Conservation (phyloP, 1,140 invertebrate genomes). For the Oryzaephilus surinamensis region DNA sequence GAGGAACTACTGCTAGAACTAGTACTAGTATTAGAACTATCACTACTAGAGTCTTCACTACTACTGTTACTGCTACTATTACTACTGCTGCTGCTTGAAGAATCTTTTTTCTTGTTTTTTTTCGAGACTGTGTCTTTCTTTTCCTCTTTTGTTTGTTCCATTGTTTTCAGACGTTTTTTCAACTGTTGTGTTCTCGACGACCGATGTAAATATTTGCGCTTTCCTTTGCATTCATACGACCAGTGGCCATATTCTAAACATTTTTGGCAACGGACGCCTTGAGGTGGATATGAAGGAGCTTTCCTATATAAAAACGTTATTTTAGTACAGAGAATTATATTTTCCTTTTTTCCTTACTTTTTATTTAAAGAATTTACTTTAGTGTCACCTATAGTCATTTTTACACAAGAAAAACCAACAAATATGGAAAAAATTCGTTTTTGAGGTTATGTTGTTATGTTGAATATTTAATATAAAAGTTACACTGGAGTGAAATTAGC, state of each 20-base stretch:
- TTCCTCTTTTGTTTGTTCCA: conserved; percentile 7
- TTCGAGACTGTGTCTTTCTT: conserved; percentile 5
- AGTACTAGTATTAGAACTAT: not conserved
- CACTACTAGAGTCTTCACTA: not conserved
- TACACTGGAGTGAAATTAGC: no score
- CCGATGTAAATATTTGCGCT: conserved; percentile 76
- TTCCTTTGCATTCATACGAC: conserved; percentile 87
- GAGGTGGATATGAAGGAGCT: conserved; percentile 14
- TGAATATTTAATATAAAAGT: no score
- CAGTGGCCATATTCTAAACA: conserved; percentile 85
- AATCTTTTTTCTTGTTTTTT: conserved; percentile 4
- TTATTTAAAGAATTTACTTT: no score
- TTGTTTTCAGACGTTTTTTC: conserved; percentile 50
- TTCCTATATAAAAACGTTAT: conserved; percentile 2
- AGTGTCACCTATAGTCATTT: no score
- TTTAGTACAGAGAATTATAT: no score
- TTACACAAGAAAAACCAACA: no score
- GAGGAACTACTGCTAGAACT: not conserved
- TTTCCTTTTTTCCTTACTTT: no score
- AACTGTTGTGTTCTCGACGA: conserved; percentile 69
- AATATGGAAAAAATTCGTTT: no score
- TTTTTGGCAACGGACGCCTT: conserved; percentile 76
- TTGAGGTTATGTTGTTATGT: no score
- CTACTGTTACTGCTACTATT: conserved; percentile 6
- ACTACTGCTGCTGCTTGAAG: conserved; percentile 11